Evolutionary conservation across 92 coral and sea anemone genomes (phyloP).

Genomic region (Palythoa caribaeorum): DNA sequence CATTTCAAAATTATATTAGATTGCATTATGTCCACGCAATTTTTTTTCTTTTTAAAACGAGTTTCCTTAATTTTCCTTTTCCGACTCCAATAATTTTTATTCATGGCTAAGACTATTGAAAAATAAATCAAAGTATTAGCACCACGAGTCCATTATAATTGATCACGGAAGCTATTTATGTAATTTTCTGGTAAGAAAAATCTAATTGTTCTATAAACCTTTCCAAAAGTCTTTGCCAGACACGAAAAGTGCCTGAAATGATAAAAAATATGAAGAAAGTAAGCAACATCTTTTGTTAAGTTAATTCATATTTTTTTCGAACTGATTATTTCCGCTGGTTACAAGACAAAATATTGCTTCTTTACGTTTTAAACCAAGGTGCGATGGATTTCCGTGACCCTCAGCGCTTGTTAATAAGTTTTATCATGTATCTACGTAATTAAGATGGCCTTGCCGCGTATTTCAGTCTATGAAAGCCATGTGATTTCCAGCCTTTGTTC

Average conservation of each 20-base stretch:
- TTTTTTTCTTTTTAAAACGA: not conserved
- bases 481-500: constrained; percentile 39
- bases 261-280: not conserved
- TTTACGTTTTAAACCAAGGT: not conserved
- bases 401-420: constrained; percentile 6
- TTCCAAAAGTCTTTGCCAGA: constrained; percentile 22
- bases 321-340: not conserved
- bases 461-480: constrained; percentile 25
- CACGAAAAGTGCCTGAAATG: not conserved
- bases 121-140: not conserved
- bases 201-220: not conserved
- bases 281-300: not conserved
- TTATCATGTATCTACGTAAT: constrained; percentile 8
- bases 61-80: not conserved
- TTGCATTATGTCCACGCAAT: not conserved
- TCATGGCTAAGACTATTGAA: not conserved
- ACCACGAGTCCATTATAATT: not conserved
- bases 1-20: not conserved
- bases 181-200: not conserved
- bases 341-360: not conserved
- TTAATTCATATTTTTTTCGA: no score
- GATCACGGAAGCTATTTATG: not conserved
- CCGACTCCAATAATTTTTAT: not conserved
- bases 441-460: not conserved
- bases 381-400: constrained; percentile 16